Percentiles rank a stretch among this genome's conserved stretches.
These are phyloP conservation scores for Sebastes fasciatus DNA, from an alignment of 2,113 vertebrate genomes.

Conservation along the genomic window DNA sequence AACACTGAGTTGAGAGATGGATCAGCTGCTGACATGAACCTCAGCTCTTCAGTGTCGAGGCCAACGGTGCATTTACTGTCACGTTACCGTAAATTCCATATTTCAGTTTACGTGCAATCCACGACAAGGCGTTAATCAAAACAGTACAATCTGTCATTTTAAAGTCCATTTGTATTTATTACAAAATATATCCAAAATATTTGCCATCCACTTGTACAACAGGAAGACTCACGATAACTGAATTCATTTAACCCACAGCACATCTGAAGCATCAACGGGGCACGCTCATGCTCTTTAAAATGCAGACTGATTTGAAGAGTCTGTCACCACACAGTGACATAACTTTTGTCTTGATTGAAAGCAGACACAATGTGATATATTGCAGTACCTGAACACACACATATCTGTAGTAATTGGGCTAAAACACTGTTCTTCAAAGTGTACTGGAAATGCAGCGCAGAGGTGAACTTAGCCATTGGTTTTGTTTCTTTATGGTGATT, in stretches of 20 bases:
- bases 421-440: background rate
- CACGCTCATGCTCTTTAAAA: background rate
- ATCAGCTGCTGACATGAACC: background rate
- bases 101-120: background rate
- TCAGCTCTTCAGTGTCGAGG: background rate
- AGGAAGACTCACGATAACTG: constrained; percentile 4
- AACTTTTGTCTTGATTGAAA: background rate
- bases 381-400: background rate
- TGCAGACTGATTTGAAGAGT: background rate
- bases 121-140: background rate
- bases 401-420: background rate
- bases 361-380: background rate
- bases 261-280: background rate
- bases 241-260: background rate
- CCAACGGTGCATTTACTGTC: background rate
- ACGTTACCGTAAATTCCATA: background rate
- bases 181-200: constrained; percentile 72
- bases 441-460: background rate
- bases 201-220: background rate
- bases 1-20: background rate
- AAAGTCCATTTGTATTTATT: constrained; percentile 60
- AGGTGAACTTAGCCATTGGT: background rate
- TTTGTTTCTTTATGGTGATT: background rate
- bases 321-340: background rate
- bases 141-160: constrained; percentile 18